A percentile compares a stretch with the other conserved stretches of the same genome.
Conservation (phyloP, 2,113 vertebrate species). For the Garra rufa region DNA sequence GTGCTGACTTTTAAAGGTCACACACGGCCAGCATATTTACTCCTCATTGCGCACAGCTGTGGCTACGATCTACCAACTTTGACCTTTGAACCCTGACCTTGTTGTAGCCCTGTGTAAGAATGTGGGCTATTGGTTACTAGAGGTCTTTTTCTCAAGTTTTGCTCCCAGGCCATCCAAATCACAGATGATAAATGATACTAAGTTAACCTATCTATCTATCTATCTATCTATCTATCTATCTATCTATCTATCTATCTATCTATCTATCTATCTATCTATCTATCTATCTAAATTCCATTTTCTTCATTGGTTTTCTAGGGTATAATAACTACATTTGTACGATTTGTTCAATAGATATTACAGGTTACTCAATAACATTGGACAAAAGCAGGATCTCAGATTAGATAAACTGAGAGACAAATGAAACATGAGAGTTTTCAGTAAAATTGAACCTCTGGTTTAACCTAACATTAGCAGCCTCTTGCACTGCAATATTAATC, state of each 20-base stretch:
- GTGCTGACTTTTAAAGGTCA: constrained; percentile 68
- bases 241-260: background rate
- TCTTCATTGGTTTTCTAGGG: background rate
- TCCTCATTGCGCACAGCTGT: constrained; percentile 79
- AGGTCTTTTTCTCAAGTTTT: constrained; percentile 56
- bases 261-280: background rate
- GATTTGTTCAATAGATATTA: background rate
- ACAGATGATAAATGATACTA: background rate
- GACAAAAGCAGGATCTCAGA: background rate
- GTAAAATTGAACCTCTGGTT: background rate
- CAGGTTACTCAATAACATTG: background rate
- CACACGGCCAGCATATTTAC: constrained; percentile 53
- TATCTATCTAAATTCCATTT: too few species aligned
- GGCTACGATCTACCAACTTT: constrained; percentile 63
- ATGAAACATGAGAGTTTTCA: background rate
- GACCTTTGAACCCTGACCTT: constrained; percentile 71
- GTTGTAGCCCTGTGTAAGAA: constrained; percentile 68
- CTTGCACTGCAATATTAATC: background rate
- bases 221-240: constrained; percentile 7
- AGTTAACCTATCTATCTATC: background rate
- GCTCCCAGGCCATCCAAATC: constrained; percentile 44
- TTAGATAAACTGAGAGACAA: background rate
- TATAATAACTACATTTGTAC: background rate
- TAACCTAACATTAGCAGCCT: constrained; percentile 9
- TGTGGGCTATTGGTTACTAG: constrained; percentile 72